Percentiles rank a stretch among this genome's conserved stretches.
These are phyloP conservation scores for Oreochromis aureus DNA, from an alignment of 2,113 vertebrate species.

Conservation along the genomic window DNA sequence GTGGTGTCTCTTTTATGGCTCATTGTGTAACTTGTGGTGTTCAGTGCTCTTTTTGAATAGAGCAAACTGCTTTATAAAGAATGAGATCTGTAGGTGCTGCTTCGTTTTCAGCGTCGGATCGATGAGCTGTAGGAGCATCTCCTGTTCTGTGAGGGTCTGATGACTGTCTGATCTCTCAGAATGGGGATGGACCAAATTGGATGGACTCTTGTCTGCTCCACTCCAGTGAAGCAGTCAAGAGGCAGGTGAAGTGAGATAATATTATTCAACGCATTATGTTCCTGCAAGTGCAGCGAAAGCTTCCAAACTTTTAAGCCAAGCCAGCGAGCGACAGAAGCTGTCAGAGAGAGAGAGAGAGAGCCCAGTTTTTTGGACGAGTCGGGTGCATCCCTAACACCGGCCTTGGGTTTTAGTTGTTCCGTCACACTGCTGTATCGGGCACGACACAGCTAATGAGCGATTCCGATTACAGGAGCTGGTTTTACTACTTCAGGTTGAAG, in stretches of 20 bases:
- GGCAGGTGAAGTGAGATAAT: background rate
- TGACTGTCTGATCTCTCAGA: background rate
- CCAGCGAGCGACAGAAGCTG: background rate
- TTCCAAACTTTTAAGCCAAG: background rate
- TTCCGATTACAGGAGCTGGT: background rate
- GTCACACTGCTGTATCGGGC: background rate
- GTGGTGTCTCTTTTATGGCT: background rate
- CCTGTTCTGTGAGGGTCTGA: background rate
- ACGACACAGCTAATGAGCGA: constrained; percentile 1
- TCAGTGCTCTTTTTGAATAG: background rate
- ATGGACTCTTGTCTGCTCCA: background rate
- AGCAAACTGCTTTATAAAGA: background rate
- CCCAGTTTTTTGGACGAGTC: background rate
- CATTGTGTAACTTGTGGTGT: background rate
- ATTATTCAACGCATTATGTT: background rate
- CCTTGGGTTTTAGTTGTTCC: background rate
- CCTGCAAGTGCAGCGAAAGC: background rate
- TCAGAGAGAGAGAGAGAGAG: background rate
- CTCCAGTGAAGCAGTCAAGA: background rate
- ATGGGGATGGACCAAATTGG: background rate
- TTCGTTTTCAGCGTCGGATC: background rate
- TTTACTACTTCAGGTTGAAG: background rate
- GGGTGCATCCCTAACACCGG: background rate
- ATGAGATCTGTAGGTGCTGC: background rate
- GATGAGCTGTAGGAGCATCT: background rate